Evolutionary conservation across 2,888 invertebrate genomes (phyloP).

Genomic region (Thalpophila matura): DNA sequence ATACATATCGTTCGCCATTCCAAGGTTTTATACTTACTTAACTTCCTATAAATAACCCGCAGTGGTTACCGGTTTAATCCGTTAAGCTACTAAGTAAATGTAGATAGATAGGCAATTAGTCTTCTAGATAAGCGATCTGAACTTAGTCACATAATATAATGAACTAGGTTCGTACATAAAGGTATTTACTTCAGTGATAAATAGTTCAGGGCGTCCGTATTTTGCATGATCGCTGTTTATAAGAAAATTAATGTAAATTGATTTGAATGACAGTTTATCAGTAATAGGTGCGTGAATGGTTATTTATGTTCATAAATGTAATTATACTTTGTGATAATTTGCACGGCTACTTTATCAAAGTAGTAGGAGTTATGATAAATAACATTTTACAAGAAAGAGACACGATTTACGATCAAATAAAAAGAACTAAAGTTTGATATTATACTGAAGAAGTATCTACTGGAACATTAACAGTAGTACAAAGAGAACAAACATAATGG

Average conservation of each 20-base stretch:
- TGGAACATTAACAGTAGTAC: slow-evolving; percentile 15
- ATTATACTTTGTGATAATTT: slow-evolving; percentile 26
- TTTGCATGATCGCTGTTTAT: slow-evolving; percentile 38
- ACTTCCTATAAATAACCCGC: slow-evolving; percentile 74
- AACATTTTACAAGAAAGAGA: background rate
- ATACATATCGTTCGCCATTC: slow-evolving; percentile 75
- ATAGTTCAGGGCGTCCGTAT: slow-evolving; percentile 56
- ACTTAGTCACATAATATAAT: slow-evolving; percentile 66
- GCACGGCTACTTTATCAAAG: slow-evolving; percentile 13
- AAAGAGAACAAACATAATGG: slow-evolving; percentile 57
- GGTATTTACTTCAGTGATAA: slow-evolving; percentile 62
- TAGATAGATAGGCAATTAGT: slow-evolving; percentile 79
- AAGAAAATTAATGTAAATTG: slow-evolving; percentile 52
- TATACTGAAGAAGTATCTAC: background rate
- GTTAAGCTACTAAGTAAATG: slow-evolving; percentile 71
- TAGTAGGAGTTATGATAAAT: background rate
- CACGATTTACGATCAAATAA: background rate
- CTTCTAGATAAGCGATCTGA: slow-evolving; percentile 78
- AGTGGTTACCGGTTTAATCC: slow-evolving; percentile 72
- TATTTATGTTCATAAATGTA: slow-evolving; percentile 32
- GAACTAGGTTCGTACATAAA: slow-evolving; percentile 60
- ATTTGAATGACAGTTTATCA: slow-evolving; percentile 53
- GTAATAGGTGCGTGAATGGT: slow-evolving; percentile 23
- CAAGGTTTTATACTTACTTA: slow-evolving; percentile 75
- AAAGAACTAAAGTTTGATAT: background rate